Evolutionary conservation across 2,113 vertebrate genomes (phyloP), one percentile per base, ranked within the genome.

Genomic region (Phylloscopus trochiloides): DNA sequence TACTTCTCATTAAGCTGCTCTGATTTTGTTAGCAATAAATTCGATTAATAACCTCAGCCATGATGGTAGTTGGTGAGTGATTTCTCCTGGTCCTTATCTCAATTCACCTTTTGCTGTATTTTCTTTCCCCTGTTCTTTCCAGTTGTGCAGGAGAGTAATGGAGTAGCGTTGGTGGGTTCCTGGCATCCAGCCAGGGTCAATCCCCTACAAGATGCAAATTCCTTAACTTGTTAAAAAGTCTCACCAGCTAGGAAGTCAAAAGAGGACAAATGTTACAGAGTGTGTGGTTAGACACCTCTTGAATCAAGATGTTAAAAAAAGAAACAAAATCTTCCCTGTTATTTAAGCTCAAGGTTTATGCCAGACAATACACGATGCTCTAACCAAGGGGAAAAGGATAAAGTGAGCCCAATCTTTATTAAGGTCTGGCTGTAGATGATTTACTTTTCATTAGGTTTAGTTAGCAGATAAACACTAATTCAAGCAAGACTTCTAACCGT

Each of bases 391-490:
- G 34, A 90, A 75, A 94, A 92, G 32, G 79, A 90, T 94, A 67
- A 13, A 87, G 76, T 2, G 12, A 92, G 72, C 32, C 7, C n/a
- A 82, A 45, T 66, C 42, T 75, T 95, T 94, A 90, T 91, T 94
- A 90, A 92, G 66, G 66, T 78, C 77, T 3, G 5, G 40, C 62
- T 31, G 32, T 80, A 83, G 59, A 67, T 90, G 54, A 94, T 95
- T 94, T 93, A 91, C 34, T 76, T 95, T 96, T 92, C 73, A 96
- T 91, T 95, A 92, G 43, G 70, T 91, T 90, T 95, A 90, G 77
- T 91, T 92, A 94, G 72, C 24, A 90, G 71, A 74, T 91, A 91
- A 96, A 78, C 50, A 95, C 66, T 70, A 87, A 96, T 89, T 91
- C 10, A 10, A 50, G 62, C 58, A 76, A 79, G 78, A 91, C 58